A percentile compares a stretch with the other conserved stretches of the same genome.
These are phyloP conservation scores for Adela reaumurella DNA, from an alignment of 2,888 invertebrate genomes.

Conservation along the genomic window DNA sequence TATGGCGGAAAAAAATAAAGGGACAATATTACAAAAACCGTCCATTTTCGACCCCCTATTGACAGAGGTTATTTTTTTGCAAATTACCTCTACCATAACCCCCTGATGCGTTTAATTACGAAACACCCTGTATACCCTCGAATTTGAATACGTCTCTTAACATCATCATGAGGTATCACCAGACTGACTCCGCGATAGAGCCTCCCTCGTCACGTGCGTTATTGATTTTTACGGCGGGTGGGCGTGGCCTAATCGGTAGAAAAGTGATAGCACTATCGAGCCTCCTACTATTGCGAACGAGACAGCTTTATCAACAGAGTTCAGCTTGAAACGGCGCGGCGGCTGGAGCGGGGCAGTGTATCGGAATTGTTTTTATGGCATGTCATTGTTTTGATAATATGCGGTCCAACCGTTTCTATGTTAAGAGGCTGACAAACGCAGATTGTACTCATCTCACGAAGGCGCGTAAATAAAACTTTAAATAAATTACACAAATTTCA, in stretches of 20 bases:
- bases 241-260: slow-evolving; percentile 50
- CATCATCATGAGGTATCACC: neutral
- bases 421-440: no score
- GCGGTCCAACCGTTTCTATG: neutral
- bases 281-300: neutral
- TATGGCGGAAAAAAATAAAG: no score
- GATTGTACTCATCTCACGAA: no score
- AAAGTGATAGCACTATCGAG: slow-evolving; percentile 48
- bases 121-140: no score
- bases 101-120: no score
- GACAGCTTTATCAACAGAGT: neutral
- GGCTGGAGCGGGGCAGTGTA: neutral
- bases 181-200: neutral
- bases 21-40: no score
- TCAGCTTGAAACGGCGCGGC: neutral
- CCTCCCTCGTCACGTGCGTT: slow-evolving; percentile 44
- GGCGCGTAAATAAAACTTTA: no score
- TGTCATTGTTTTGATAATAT: neutral
- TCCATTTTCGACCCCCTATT: no score
- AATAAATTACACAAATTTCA: no score
- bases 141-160: no score
- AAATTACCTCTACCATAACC: no score
- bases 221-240: slow-evolving; percentile 54
- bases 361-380: neutral
- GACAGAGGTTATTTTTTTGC: no score